phyloP scores from a whole-genome alignment of 2,888 invertebrate genomes.

The Notocelia uddmanniana region DNA sequence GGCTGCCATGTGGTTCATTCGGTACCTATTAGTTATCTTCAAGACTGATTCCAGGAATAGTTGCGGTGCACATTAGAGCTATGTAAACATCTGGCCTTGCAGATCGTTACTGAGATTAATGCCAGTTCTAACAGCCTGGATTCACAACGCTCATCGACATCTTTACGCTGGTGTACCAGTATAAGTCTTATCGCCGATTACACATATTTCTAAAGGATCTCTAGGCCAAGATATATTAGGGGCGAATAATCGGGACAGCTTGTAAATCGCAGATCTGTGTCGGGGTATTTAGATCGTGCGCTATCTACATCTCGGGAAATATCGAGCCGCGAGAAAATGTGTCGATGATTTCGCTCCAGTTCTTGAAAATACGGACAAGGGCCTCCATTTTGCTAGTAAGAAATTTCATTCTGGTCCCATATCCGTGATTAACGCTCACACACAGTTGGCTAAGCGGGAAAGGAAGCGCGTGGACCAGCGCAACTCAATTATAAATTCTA shows the following conservation, averaged over 20 bases:
- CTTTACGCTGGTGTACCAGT: background rate
- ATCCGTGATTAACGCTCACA: background rate
- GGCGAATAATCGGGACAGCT: background rate
- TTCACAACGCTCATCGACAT: background rate
- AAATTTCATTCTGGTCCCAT: background rate
- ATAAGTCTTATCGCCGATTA: background rate
- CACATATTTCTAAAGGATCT: background rate
- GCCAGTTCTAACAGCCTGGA: background rate
- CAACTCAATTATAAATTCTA: background rate
- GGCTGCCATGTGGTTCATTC: background rate
- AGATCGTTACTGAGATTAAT: slow-evolving; percentile 12
- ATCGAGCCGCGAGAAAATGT: background rate
- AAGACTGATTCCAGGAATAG: background rate
- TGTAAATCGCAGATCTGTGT: background rate
- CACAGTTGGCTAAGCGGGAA: background rate
- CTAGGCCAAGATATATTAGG: background rate
- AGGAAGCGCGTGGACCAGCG: background rate
- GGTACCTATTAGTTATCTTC: background rate
- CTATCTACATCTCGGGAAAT: slow-evolving; percentile 26
- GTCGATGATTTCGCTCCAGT: slow-evolving; percentile 22
- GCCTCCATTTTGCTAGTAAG: background rate
- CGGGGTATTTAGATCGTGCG: slow-evolving; percentile 17
- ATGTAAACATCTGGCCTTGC: background rate
- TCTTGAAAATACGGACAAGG: background rate
- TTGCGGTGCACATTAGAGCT: background rate